phyloP scores from a whole-genome alignment of 2,113 vertebrate genomes.

The Pyxicephalus adspersus region DNA sequence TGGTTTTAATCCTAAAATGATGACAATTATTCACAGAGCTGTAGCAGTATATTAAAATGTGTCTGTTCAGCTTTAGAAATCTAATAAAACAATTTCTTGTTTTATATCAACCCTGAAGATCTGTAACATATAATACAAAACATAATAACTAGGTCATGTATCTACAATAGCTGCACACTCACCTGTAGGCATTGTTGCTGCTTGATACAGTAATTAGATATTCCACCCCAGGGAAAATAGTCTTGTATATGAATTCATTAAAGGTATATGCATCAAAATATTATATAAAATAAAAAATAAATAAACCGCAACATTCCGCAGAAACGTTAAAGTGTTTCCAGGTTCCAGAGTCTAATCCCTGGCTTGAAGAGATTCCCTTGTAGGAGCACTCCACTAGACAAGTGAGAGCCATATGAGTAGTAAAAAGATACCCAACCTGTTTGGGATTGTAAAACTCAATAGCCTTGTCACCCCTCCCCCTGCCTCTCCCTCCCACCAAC shows the following conservation, averaged over 20 bases:
- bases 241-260: neutral
- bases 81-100: too few species aligned
- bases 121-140: neutral
- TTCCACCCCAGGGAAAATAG: neutral
- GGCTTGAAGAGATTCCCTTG: constrained; percentile 7
- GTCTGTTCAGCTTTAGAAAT: too few species aligned
- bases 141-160: neutral
- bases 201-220: neutral
- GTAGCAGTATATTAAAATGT: too few species aligned
- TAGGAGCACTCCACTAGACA: constrained; percentile 28
- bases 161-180: constrained; percentile 8
- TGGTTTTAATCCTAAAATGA: neutral
- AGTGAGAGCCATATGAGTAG: neutral
- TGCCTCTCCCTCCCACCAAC: constrained; percentile 33
- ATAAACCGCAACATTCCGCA: neutral
- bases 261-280: neutral
- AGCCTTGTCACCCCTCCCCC: constrained; percentile 23
- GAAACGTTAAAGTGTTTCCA: neutral
- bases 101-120: too few species aligned
- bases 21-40: neutral
- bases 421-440: constrained; percentile 44
- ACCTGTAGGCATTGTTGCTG: constrained; percentile 61
- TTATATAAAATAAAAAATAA: neutral
- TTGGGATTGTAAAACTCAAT: constrained; percentile 28
- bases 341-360: neutral